Evolutionary conservation across 2,113 vertebrate species (phyloP).

Genomic region (Garra rufa): DNA sequence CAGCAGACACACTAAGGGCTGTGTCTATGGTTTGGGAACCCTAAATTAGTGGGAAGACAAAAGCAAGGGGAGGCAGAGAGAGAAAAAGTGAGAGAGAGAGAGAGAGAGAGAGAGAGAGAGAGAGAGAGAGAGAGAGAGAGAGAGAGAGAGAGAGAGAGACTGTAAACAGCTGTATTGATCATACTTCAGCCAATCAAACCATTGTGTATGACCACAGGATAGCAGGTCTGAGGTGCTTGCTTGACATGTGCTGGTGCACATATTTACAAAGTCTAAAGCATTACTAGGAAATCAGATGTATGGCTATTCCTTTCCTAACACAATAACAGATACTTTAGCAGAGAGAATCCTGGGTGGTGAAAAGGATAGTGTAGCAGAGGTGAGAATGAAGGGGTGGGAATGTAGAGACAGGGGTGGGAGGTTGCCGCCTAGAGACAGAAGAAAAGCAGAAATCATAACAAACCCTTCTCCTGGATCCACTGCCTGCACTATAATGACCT

Average conservation of each 20-base stretch:
- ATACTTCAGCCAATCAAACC: slow-evolving; percentile 79
- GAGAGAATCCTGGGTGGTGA: neutral
- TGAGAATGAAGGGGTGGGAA: neutral
- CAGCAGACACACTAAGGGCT: slow-evolving; percentile 80
- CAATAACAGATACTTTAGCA: neutral
- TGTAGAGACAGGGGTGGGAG: slow-evolving; percentile 46
- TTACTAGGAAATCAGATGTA: neutral
- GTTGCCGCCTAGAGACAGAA: slow-evolving; percentile 76
- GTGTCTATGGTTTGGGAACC: slow-evolving; percentile 81
- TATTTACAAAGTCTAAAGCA: neutral
- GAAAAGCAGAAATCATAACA: slow-evolving; percentile 83
- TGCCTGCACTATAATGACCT: slow-evolving; percentile 77
- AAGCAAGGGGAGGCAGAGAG: slow-evolving; percentile 70
- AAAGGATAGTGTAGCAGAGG: slow-evolving; percentile 9
- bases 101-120: slow-evolving; percentile 68
- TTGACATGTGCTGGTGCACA: slow-evolving; percentile 23
- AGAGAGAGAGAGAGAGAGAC: slow-evolving; percentile 69
- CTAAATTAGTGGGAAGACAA: slow-evolving; percentile 85
- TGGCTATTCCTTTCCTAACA: neutral
- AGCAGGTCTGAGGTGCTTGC: slow-evolving; percentile 47
- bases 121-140: no score
- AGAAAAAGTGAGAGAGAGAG: neutral
- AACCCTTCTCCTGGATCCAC: slow-evolving; percentile 74
- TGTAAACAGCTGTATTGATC: slow-evolving; percentile 80
- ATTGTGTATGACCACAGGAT: slow-evolving; percentile 64